Base-by-base conservation (phyloP, 2,113 vertebrate genomes). In the Phylloscopus trochiloides region DNA sequence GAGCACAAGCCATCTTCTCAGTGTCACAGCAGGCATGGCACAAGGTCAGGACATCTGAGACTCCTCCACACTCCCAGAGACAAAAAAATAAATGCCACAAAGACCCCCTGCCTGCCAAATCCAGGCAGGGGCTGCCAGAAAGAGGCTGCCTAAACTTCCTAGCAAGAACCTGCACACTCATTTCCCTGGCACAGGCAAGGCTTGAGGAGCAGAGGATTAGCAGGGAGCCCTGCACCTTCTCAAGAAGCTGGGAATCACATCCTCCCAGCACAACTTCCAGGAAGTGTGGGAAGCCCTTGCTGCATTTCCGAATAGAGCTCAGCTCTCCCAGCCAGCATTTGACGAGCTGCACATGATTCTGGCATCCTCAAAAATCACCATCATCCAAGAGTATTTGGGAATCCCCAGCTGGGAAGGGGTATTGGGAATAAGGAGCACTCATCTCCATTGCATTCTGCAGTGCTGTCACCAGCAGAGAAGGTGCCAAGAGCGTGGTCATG, bases 241-340 rank as follows among this genome's bases (percentile, higher is more conserved):
- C 1, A 0, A 50, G 50, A n/a, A 72, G 34, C 17, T 0, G 0
- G 55, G 66, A 72, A 21, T 22, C 14, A 6, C 40, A 43, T 42
- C 15, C 54, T 45, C 24, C n/a, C 5, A 0, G 36, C 31, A 19
- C 3, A 6, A 36, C 32, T 92, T 63, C 45, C 66, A 92, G 78
- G 11, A 86, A 70, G 25, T 29, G 42, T 0, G 0, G 58, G 34
- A 70, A 89, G 20, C 28, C 61, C 54, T 81, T 4, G 0, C 16
- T 10, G 6, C 29, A 3, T 82, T 94, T 76, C 78, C 0, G 0
- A 22, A 29, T 0, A 47, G 14, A 80, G 15, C 32, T 20, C 58
- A 4, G 45, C 55, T 52, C 58, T 85, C 74, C 57, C 72, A 76
- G 75, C 12, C n/a, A 59, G 57, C 4, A 0, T 72, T 70, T 45